Base-by-base conservation (phyloP, 2,797 vertebrate species). In the Tadarida brasiliensis region DNA sequence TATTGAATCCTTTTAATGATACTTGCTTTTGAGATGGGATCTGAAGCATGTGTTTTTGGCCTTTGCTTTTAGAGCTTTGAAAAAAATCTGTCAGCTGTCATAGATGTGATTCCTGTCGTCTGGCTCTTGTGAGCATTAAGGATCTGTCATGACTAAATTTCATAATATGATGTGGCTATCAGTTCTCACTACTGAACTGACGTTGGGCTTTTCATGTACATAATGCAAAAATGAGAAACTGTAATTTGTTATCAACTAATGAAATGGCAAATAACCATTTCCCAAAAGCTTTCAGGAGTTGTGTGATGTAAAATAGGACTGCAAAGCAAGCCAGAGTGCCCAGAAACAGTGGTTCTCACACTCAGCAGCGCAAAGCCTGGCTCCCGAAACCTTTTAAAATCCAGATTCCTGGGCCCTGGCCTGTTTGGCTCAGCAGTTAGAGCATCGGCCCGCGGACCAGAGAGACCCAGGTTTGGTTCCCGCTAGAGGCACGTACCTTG, bases 141-240 rank as follows among this genome's bases (percentile, higher is more conserved):
- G 47, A 92, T 71, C 82, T 96, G 96, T 92, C 86, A 84, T 88
- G 91, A 95, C 44, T 92, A 95, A 97, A 91, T 96, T 96, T 96
- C 44, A 67, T 93, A 89, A 91, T 78, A 80, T 83, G 87, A 94
- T 82, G 83, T 84, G 70, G 70, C 59, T 92, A 83, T 97, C 94
- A 87, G 94, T 91, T 95, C 59, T 95, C 30, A 81, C 47, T 4
- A 7, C n/a, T 80, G 70, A 96, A 77, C 6, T 94, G 83, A 90
- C 96, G 65, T 91, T 92, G 81, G 39, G 57, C 51, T 96, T 95
- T 96, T 95, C 30, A 96, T 82, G 54, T 84, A 51, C 35, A 90
- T 56, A 81, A n/a, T 73, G 78, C 4, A 65, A 91, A 96, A 86
- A 87, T 71, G 90, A 93, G 88, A 94, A 92, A 61, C 19, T 74